Percentiles rank a stretch among this genome's conserved stretches.
phyloP scores from a whole-genome alignment of 2,888 invertebrate species.

The Melolontha melolontha region DNA sequence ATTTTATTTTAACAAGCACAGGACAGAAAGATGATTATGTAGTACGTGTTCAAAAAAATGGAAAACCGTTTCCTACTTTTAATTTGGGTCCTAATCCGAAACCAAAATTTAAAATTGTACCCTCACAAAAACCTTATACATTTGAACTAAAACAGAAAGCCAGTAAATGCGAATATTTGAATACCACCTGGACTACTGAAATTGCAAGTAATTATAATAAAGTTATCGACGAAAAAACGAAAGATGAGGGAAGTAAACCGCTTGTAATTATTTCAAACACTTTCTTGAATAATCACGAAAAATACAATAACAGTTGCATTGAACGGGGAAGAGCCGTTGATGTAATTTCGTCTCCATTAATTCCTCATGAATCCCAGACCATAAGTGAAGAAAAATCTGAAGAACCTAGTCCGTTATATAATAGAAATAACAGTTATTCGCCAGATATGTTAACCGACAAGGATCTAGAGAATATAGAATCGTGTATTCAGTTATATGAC shows the following conservation, averaged over 20 bases:
- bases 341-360: neutral
- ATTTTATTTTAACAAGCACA: slow-evolving; percentile 1
- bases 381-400: neutral
- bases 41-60: neutral
- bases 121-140: slow-evolving; percentile 1
- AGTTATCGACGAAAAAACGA: neutral
- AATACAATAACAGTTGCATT: neutral
- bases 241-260: neutral
- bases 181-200: slow-evolving; percentile 18
- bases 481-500: too few species aligned
- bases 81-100: slow-evolving; percentile 11
- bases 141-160: neutral
- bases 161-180: slow-evolving; percentile 13
- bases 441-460: too few species aligned
- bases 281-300: neutral
- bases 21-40: neutral
- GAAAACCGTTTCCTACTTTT: neutral
- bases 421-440: neutral
- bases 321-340: neutral
- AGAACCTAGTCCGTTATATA: neutral
- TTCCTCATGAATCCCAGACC: neutral
- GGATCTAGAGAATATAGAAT: neutral
- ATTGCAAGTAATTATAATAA: neutral
- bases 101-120: slow-evolving; percentile 24
- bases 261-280: neutral